Evolutionary conservation across 92 coral and sea anemone species (phyloP).

Genomic region (Heteractis magnifica): DNA sequence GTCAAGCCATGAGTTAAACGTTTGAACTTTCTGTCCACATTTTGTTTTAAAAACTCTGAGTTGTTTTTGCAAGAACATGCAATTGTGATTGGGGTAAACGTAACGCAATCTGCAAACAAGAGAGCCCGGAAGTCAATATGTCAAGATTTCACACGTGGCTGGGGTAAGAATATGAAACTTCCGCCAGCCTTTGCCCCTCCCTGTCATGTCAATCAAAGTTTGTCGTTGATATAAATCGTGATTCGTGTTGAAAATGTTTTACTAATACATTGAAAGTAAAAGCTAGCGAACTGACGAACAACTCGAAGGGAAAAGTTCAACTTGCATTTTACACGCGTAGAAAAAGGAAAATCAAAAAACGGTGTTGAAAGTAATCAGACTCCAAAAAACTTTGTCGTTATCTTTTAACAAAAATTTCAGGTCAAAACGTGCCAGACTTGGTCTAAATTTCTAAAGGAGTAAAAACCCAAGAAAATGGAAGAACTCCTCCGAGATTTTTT

Average conservation of each 20-base stretch:
- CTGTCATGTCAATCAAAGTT: constrained; percentile 24
- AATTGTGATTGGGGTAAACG: background rate
- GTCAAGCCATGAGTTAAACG: background rate
- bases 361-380: background rate
- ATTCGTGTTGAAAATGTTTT: constrained; percentile 12
- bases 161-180: constrained; percentile 31
- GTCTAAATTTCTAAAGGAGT: background rate
- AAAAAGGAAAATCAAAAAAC: constrained; percentile 7
- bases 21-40: background rate
- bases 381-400: background rate
- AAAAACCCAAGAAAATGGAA: constrained; percentile 29
- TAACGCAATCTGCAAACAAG: constrained; percentile 22
- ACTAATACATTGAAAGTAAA: constrained; percentile 15
- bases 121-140: constrained; percentile 29
- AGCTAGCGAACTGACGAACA: background rate
- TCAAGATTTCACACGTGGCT: constrained; percentile 41
- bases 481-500: constrained; percentile 42
- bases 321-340: constrained; percentile 1
- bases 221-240: constrained; percentile 20
- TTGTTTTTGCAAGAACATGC: background rate
- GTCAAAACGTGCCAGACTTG: constrained; percentile 14
- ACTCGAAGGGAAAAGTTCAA: background rate
- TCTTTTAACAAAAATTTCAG: constrained; percentile 10
- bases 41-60: constrained; percentile 3
- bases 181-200: constrained; percentile 33